These are phyloP conservation scores for Leptopilina drosophilae DNA, from an alignment of 2,888 invertebrate species.

Conservation along the genomic window DNA sequence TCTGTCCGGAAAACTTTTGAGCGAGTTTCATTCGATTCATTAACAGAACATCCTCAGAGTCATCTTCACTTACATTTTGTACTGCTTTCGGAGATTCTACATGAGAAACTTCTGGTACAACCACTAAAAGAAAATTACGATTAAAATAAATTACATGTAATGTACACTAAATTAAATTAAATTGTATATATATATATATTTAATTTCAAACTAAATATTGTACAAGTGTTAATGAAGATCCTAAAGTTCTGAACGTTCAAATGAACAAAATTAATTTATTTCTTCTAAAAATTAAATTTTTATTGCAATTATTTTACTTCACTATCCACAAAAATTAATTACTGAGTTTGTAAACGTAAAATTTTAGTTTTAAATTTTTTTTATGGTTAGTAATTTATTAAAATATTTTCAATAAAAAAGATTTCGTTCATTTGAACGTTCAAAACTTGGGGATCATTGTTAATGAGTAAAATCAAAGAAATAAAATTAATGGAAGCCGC, in stretches of 20 bases:
- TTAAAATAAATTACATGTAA: no score
- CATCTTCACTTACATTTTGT: conserved; percentile 74
- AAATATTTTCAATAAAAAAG: no score
- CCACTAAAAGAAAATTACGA: conserved; percentile 58
- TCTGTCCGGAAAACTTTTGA: conserved; percentile 85
- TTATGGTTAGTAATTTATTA: no score
- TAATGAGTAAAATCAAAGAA: background rate
- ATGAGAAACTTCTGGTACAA: conserved; percentile 73
- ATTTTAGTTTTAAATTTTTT: no score
- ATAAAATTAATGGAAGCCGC: background rate
- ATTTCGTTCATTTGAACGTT: no score
- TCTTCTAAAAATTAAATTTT: no score
- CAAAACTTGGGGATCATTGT: no score
- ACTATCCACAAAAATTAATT: no score
- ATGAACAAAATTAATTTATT: no score
- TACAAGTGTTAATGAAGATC: background rate
- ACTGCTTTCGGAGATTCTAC: conserved; percentile 69
- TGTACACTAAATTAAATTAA: background rate
- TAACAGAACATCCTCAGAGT: conserved; percentile 82
- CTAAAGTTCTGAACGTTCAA: no score
- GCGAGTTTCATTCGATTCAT: conserved; percentile 89
- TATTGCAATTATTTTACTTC: no score
- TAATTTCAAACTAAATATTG: background rate
- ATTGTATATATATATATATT: background rate
- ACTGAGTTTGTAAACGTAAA: no score